phyloP scores from a whole-genome alignment of 1,140 invertebrate genomes.

The Portunus trituberculatus region DNA sequence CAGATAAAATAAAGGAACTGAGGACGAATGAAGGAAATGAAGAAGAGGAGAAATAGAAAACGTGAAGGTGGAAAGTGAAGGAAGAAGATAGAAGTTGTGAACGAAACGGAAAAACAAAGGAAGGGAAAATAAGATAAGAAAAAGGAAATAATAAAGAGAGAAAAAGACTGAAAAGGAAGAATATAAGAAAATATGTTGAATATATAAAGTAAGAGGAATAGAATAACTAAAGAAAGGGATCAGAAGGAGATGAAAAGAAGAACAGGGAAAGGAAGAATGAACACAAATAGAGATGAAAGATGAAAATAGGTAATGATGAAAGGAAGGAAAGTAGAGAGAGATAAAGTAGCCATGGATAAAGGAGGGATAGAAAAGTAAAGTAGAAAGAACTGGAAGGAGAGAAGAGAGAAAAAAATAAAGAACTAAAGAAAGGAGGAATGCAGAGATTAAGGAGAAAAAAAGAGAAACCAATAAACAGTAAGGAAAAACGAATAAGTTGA shows the following conservation, averaged over 20 bases:
- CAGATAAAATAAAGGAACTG: too few relatives aligned
- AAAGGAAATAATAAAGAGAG: not conserved
- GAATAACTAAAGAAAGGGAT: not conserved
- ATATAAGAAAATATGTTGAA: not conserved
- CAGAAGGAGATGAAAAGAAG: not conserved
- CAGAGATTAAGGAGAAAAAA: not conserved
- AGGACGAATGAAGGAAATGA: not conserved
- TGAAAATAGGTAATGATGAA: too few relatives aligned
- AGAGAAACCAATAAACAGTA: not conserved
- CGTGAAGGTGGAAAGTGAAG: not conserved
- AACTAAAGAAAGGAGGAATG: not conserved
- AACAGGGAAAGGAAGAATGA: not conserved
- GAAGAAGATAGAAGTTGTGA: not conserved
- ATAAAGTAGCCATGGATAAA: too few relatives aligned
- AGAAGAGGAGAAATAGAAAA: not conserved
- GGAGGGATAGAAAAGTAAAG: too few relatives aligned
- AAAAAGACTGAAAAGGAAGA: not conserved
- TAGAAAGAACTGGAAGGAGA: too few relatives aligned
- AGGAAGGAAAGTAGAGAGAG: not conserved
- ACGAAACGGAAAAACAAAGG: too few relatives aligned
- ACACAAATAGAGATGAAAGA: too few relatives aligned
- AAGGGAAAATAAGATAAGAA: too few relatives aligned
- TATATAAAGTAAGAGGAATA: not conserved
- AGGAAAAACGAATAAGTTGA: not conserved
- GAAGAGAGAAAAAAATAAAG: not conserved